A percentile compares a stretch with the other conserved stretches of the same genome.
Conservation (phyloP, 2,113 vertebrate species). For the Brachyhypopomus occidentalis region DNA sequence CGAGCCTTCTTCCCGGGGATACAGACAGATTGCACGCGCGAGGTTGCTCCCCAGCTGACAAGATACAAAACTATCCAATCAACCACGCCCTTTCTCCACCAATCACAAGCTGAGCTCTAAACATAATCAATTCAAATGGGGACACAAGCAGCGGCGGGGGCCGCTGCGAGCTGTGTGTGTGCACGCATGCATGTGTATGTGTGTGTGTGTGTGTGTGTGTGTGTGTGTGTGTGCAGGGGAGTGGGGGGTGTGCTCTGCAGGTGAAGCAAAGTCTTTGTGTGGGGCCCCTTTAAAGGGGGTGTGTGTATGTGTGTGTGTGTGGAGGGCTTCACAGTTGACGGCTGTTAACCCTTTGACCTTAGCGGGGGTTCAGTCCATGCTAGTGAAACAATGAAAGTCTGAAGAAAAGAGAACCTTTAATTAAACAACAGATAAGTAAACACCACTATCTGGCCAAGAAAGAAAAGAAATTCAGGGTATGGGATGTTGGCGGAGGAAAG, state of each 20-base stretch:
- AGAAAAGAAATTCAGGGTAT: conserved; percentile 19
- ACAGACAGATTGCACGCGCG: conserved; percentile 88
- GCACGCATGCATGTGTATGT: conserved; percentile 31
- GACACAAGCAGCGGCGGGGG: conserved; percentile 79
- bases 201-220: conserved; percentile 23
- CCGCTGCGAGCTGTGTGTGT: conserved; percentile 44
- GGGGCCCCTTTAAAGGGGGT: conserved; percentile 67
- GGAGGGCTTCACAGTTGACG: conserved; percentile 76
- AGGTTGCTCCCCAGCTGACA: conserved; percentile 90
- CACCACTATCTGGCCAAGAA: conserved; percentile 69
- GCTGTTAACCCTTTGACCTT: conserved; percentile 88
- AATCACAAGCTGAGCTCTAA: conserved; percentile 91
- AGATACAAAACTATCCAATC: conserved; percentile 92
- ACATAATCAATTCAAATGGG: conserved; percentile 91
- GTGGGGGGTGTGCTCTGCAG: conserved; percentile 76
- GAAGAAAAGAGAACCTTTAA: conserved; percentile 72
- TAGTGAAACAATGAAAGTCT: conserved; percentile 74
- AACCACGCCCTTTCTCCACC: conserved; percentile 92
- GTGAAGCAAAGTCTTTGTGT: conserved; percentile 85
- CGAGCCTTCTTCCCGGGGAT: conserved; percentile 82
- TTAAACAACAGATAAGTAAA: conserved; percentile 81
- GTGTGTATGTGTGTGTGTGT: no score
- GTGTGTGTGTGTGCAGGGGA: not conserved
- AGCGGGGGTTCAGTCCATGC: conserved; percentile 71
- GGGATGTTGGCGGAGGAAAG: conserved; percentile 24